Evolutionary conservation across 2,113 vertebrate genomes (phyloP), one percentile per base, ranked within the genome.

Genomic region (Pipra filicauda): DNA sequence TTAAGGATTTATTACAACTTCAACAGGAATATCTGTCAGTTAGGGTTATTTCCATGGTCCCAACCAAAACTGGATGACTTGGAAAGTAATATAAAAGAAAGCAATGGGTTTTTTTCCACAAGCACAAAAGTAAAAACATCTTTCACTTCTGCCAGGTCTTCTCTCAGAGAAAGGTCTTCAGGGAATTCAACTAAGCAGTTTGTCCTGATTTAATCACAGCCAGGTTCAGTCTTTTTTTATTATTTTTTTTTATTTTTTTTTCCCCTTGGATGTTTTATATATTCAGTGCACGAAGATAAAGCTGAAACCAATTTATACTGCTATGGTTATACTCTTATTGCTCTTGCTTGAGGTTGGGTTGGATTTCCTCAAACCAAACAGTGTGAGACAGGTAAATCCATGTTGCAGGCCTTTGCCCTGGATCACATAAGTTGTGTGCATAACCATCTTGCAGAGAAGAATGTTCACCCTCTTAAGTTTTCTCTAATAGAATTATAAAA

Each of bases 371-470:
- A 87, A 65, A 44, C 18, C 33, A 84, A 59, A 51, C 12, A 8
- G 12, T 10, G 7, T 46, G 19, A 86, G 17, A 14, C 27, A 69
- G 41, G 7, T 39, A 70, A 8, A 61, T 18, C 26, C 41, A 41
- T 16, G 10, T 1, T 39, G 10, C 26, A 35, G 27, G 12, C 9
- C 8, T 70, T 81, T 85, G 30, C 9, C 27, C 11, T 61, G 41
- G 16, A 14, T 66, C 30, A 26, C 0, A 0, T n/a, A 69, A 64
- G 7, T 33, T 61, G 3, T 48, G 8, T 57, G 18, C 23, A 20
- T 33, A 73, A 9, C 2, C 1, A 13, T 27, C 8, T 33, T 49
- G 48, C 46, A 77, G 23, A 73, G 35, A 57, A 85, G 9, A 67
- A 37, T 12, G 4, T 1, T 87, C 35, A 74, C 1, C 1, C 12